phyloP scores from a whole-genome alignment of 2,113 vertebrate species.

The Corapipo altera region DNA sequence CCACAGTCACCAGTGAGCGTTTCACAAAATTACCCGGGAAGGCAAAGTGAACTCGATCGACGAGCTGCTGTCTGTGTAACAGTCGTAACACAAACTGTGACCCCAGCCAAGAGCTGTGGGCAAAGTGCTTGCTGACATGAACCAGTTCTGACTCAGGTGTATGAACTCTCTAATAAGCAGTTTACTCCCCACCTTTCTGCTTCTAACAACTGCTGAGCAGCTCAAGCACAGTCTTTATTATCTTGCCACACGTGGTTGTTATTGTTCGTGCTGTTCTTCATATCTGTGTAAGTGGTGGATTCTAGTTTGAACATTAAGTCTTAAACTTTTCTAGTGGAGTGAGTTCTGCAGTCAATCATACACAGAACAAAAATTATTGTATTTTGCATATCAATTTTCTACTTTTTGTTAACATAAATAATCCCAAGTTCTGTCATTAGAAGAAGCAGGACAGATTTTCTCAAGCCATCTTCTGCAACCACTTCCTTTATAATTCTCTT shows the following conservation, averaged over 20 bases:
- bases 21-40: slow-evolving; percentile 21
- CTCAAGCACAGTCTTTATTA: neutral
- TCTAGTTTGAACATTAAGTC: neutral
- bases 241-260: neutral
- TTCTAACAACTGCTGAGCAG: neutral
- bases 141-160: neutral
- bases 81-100: neutral
- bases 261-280: neutral
- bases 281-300: neutral
- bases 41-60: neutral
- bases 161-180: neutral
- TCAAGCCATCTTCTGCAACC: neutral
- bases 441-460: neutral
- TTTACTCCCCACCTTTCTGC: neutral
- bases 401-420: neutral
- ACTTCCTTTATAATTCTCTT: neutral
- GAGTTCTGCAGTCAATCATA: neutral
- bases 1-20: neutral
- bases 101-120: neutral
- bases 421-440: neutral
- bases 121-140: neutral
- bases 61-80: neutral
- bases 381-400: neutral
- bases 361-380: neutral
- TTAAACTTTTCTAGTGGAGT: neutral